Conservation (phyloP, 2,797 vertebrate species). For the Triplophysa bombifrons region DNA sequence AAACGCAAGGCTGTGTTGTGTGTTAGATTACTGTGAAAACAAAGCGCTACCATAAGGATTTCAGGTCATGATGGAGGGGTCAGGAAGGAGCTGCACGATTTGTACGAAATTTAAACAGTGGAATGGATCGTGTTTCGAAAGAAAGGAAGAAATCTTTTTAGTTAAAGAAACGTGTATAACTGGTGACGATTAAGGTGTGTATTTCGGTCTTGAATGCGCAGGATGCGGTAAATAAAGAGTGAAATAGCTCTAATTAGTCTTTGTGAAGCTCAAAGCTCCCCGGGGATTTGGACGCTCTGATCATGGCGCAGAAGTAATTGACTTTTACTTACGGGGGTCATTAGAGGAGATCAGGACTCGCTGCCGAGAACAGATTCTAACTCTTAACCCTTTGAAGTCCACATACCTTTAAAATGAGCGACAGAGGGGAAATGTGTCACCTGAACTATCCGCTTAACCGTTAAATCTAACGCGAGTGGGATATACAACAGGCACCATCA, state of each 20-base stretch:
- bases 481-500: constrained; percentile 59
- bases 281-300: constrained; percentile 71
- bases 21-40: constrained; percentile 27
- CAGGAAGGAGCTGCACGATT: not conserved
- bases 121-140: constrained; percentile 3
- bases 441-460: constrained; percentile 36
- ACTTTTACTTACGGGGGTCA: constrained; percentile 76
- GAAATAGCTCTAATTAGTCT: constrained; percentile 73
- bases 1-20: constrained; percentile 41
- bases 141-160: not conserved
- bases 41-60: not conserved
- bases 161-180: not conserved
- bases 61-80: constrained; percentile 10
- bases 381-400: constrained; percentile 74
- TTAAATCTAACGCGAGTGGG: constrained; percentile 61
- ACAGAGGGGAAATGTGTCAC: constrained; percentile 32
- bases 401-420: constrained; percentile 53
- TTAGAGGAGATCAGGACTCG: constrained; percentile 72
- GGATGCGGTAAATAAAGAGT: constrained; percentile 58
- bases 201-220: constrained; percentile 1
- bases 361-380: constrained; percentile 60
- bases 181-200: constrained; percentile 2
- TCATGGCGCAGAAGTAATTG: constrained; percentile 80
- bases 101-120: not conserved
- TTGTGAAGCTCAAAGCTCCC: constrained; percentile 67